Conservation (phyloP, 1,140 invertebrate genomes). For the Zaprionus africanus region DNA sequence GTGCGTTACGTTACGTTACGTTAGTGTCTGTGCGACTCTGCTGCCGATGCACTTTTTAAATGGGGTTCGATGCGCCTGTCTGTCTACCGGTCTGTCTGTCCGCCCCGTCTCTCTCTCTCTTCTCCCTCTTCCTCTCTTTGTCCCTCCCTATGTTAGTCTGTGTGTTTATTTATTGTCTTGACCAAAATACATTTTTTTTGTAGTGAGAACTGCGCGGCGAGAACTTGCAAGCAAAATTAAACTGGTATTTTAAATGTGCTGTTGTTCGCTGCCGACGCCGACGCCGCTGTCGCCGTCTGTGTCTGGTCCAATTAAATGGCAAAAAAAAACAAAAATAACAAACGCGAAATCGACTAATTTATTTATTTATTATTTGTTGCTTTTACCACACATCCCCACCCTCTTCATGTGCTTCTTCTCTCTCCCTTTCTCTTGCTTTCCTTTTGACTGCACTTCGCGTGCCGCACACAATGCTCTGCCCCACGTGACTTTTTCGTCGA, state of each 20-base stretch:
- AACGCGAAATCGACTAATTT: conserved; percentile 22
- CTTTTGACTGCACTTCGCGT: conserved; percentile 54
- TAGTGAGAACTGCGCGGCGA: conserved; percentile 18
- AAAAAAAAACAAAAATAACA: conserved; percentile 15
- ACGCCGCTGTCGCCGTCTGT: neutral
- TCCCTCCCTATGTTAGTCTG: neutral
- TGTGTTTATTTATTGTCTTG: conserved; percentile 66
- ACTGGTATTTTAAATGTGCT: conserved; percentile 46
- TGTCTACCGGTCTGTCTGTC: conserved; percentile 30
- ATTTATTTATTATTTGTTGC: conserved; percentile 22
- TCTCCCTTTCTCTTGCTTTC: neutral
- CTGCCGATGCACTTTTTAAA: conserved; percentile 68
- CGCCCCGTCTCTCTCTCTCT: too few relatives aligned
- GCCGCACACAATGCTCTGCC: conserved; percentile 58
- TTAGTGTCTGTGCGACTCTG: conserved; percentile 16
- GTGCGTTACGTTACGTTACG: neutral
- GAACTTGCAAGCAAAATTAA: conserved; percentile 56
- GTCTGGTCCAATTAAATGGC: conserved; percentile 28
- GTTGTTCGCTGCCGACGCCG: neutral
- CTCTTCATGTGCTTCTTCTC: conserved; percentile 15
- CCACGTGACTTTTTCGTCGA: conserved; percentile 54
- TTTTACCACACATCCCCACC: neutral
- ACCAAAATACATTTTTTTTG: conserved; percentile 62
- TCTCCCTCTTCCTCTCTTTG: neutral
- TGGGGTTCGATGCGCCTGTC: conserved; percentile 38